phyloP scores from a whole-genome alignment of 2,888 invertebrate species.

The Ceratothoa steindachneri region DNA sequence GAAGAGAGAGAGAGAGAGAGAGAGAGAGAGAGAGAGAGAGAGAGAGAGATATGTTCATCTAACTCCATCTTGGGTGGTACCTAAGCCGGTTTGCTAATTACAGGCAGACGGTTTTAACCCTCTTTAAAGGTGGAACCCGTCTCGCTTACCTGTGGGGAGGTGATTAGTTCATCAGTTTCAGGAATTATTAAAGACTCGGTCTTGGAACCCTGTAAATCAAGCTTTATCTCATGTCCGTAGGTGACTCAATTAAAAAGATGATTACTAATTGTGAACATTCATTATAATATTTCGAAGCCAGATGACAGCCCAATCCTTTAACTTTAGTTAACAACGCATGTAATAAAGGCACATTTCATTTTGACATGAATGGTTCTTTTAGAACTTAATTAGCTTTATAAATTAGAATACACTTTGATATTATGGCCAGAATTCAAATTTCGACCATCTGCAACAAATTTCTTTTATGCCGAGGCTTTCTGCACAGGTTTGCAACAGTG shows the following conservation, averaged over 20 bases:
- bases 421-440: no score
- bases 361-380: no score
- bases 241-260: background rate
- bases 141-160: slow-evolving; percentile 5
- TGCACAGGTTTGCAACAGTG: no score
- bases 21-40: slow-evolving; percentile 15
- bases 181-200: slow-evolving; percentile 2
- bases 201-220: slow-evolving; percentile 1
- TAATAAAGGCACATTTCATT: background rate
- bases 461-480: no score
- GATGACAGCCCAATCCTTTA: background rate
- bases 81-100: slow-evolving; percentile 12
- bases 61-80: slow-evolving; percentile 7
- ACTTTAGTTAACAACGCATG: background rate
- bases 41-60: slow-evolving; percentile 4
- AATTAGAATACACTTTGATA: no score
- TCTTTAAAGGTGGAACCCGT: slow-evolving; percentile 8
- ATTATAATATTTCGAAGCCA: background rate
- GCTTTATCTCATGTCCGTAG: background rate
- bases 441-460: no score
- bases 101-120: slow-evolving; percentile 8
- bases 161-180: slow-evolving; percentile 8
- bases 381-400: no score
- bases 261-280: background rate
- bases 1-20: slow-evolving; percentile 7